Conservation (phyloP, 2,888 invertebrate genomes). For the Lasiommata megera region DNA sequence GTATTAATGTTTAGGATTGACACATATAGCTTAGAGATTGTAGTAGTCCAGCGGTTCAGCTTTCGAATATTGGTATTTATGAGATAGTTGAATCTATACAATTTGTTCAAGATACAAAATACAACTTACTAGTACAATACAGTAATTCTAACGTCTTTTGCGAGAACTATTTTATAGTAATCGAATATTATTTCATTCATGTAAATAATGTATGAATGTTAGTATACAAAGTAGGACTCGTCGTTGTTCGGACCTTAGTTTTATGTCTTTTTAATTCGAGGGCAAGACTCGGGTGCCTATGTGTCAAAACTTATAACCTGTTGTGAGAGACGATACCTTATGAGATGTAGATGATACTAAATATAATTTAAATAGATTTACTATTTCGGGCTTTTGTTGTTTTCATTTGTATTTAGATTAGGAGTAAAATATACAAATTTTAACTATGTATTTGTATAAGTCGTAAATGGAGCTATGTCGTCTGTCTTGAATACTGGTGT, state of each 20-base stretch:
- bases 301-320: constrained; percentile 59
- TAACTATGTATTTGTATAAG: constrained; percentile 29
- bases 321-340: constrained; percentile 77
- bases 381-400: constrained; percentile 43
- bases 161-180: constrained; percentile 50
- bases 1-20: constrained; percentile 59
- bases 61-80: constrained; percentile 76
- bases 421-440: constrained; percentile 41
- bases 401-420: constrained; percentile 48
- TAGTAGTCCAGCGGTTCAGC: constrained; percentile 72
- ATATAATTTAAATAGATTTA: constrained; percentile 59
- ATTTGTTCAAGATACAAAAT: constrained; percentile 57
- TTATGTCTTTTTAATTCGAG: constrained; percentile 43
- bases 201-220: constrained; percentile 71
- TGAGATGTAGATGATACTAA: constrained; percentile 63
- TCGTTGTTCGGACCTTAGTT: constrained; percentile 45
- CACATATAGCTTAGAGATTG: constrained; percentile 65
- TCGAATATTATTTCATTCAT: constrained; percentile 51
- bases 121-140: constrained; percentile 55
- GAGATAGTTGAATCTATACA: constrained; percentile 65
- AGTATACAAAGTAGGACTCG: constrained; percentile 58
- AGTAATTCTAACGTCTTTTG: constrained; percentile 49
- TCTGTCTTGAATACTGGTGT: constrained; percentile 26
- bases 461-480: constrained; percentile 20
- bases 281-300: constrained; percentile 54